Evolutionary conservation across 1,140 invertebrate genomes (phyloP), one percentile per base, ranked within the genome.

Genomic region (Psilanteris sp.): DNA sequence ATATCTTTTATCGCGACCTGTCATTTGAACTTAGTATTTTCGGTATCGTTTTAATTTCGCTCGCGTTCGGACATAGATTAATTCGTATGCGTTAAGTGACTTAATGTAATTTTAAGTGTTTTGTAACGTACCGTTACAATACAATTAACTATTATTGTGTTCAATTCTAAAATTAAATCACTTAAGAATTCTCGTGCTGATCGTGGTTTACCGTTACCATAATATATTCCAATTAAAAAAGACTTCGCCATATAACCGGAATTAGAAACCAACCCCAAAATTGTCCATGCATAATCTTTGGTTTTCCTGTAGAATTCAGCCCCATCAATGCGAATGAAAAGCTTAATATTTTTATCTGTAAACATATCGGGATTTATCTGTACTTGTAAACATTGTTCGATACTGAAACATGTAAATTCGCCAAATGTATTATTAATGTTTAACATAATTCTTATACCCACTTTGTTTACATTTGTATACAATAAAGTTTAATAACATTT

Each of bases 191-290:
- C n/a, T n/a, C n/a, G n/a, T n/a, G n/a, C n/a, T n/a, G n/a, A n/a
- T n/a, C n/a, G n/a, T n/a, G n/a, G n/a, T n/a, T n/a, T n/a, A n/a
- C n/a, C n/a, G n/a, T n/a, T n/a, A n/a, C n/a, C n/a, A n/a, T n/a
- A n/a, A n/a, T n/a, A n/a, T n/a, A n/a, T n/a, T n/a, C n/a, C n/a
- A n/a, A n/a, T n/a, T n/a, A n/a, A n/a, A n/a, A n/a, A n/a, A n/a
- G n/a, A n/a, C n/a, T n/a, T n/a, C n/a, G 31, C 9, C 26, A n/a
- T 48, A 37, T 61, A 61, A 2, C 15, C 29, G 0, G 7, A n/a
- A 29, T 61, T 48, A 29, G 46, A 10, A 15, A 61, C 31, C 31
- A 36, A 34, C 15, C 55, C 55, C 10, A 46, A 59, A 37, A 61
- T 37, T n/a, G 43, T 32, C 27, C 29, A 46, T 15, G 41, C 32